phyloP scores from a whole-genome alignment of 2,113 vertebrate genomes.

The Atrichornis clamosus region DNA sequence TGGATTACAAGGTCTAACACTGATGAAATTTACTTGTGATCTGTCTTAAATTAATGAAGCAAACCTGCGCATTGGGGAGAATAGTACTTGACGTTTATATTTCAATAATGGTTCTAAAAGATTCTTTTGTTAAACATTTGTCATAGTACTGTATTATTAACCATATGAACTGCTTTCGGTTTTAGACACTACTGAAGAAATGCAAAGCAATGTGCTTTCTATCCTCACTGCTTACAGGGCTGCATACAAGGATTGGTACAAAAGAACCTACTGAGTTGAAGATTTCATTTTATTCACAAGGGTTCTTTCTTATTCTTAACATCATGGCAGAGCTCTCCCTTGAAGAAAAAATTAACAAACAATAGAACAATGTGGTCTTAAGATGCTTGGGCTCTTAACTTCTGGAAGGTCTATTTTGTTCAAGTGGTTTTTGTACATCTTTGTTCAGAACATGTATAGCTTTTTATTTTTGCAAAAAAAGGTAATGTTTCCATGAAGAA shows the following conservation, averaged over 20 bases:
- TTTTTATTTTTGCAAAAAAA: neutral
- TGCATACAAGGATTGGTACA: neutral
- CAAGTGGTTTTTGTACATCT: neutral
- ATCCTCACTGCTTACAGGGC: neutral
- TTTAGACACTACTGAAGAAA: neutral
- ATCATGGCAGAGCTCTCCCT: neutral
- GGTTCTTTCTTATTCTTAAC: neutral
- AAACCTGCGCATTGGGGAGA: neutral
- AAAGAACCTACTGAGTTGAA: neutral
- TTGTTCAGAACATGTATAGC: neutral
- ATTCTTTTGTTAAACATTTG: neutral
- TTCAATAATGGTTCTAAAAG: neutral
- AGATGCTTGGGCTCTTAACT: neutral
- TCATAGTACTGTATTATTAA: neutral
- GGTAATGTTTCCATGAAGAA: neutral
- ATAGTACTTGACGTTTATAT: neutral
- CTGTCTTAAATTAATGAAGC: neutral
- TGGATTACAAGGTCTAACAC: neutral
- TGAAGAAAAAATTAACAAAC: neutral
- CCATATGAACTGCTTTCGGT: neutral
- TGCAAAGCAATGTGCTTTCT: neutral
- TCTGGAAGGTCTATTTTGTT: neutral
- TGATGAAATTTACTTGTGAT: neutral
- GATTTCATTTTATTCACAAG: neutral
- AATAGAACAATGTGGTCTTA: neutral